phyloP scores from a whole-genome alignment of 2,888 invertebrate species.

The Cerastoderma edule region DNA sequence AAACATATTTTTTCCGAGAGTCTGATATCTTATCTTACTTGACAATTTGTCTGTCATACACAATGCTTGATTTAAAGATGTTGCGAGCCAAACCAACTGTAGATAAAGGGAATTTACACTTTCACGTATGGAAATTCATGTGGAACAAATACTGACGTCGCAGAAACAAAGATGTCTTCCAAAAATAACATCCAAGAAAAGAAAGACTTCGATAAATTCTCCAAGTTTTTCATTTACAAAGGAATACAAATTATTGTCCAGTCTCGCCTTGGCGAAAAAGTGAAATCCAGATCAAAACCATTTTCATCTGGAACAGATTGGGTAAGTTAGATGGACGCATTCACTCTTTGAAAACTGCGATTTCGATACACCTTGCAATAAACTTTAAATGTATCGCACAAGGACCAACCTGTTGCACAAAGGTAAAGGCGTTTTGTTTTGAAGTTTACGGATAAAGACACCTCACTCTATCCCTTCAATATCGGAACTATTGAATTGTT shows the following conservation, averaged over 20 bases:
- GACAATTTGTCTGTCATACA: no score
- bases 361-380: no score
- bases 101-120: not conserved
- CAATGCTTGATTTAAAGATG: no score
- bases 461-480: no score
- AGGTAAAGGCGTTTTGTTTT: no score
- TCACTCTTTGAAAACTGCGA: no score
- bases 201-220: conserved; percentile 94
- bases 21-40: no score
- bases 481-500: no score
- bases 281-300: conserved; percentile 91
- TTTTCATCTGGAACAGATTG: conserved; percentile 92
- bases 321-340: no score
- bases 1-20: not conserved
- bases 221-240: conserved; percentile 94
- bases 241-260: conserved; percentile 96
- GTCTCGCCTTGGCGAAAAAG: conserved; percentile 94
- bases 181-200: conserved; percentile 82
- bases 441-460: no score
- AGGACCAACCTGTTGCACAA: no score
- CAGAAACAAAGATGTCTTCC: conserved; percentile 40
- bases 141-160: not conserved
- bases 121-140: not conserved
- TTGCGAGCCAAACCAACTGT: not conserved
- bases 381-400: no score